Evolutionary conservation across 2,888 invertebrate genomes (phyloP).

Genomic region (Limenitis camilla): DNA sequence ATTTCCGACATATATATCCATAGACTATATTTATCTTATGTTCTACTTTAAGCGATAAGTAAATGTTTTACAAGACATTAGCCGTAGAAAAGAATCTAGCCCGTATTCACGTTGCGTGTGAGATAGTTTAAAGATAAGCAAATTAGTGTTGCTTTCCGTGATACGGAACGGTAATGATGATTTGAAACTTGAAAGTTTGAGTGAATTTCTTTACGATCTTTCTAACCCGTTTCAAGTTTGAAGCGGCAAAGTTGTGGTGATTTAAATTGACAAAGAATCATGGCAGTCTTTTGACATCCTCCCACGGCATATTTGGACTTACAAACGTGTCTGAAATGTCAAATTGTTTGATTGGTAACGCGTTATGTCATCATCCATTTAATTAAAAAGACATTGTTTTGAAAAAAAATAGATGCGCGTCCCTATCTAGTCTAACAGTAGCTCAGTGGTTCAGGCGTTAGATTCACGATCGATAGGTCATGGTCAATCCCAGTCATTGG

Average conservation of each 20-base stretch:
- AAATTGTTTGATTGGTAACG: conserved; percentile 9
- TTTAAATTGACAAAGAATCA: too few species aligned
- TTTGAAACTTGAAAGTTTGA: not conserved
- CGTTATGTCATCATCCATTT: not conserved
- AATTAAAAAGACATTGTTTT: not conserved
- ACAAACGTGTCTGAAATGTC: conserved; percentile 21
- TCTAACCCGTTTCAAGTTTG: not conserved
- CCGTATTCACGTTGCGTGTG: too few species aligned
- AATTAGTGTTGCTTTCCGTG: not conserved
- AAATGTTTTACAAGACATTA: too few species aligned
- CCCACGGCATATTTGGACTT: conserved; percentile 18
- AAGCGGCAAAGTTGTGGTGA: not conserved
- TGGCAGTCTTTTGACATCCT: conserved; percentile 15
- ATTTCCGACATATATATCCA: too few species aligned
- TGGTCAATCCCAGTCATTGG: too few species aligned
- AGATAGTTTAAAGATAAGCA: not conserved
- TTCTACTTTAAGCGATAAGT: too few species aligned
- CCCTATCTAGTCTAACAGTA: too few species aligned
- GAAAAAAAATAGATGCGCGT: too few species aligned
- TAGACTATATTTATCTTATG: too few species aligned
- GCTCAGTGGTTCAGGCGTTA: too few species aligned
- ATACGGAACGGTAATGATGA: not conserved
- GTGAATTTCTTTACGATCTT: not conserved
- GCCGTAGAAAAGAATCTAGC: too few species aligned
- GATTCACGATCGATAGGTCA: too few species aligned